Evolutionary conservation across 2,797 vertebrate genomes (phyloP).

Genomic region (Manis pentadactyla): DNA sequence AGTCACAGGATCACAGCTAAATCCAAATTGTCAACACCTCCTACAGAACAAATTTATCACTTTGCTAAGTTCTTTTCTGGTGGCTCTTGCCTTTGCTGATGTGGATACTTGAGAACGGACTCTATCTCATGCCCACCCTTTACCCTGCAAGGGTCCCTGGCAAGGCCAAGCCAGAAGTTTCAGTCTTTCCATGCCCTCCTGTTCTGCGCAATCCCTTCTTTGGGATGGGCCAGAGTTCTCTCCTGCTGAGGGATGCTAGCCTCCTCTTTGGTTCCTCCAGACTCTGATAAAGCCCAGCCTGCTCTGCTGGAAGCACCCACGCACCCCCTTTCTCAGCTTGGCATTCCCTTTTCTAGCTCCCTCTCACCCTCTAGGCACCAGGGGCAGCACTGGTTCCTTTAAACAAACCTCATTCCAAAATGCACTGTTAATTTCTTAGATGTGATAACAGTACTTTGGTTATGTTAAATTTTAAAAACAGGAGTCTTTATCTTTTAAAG

Average conservation of each 20-base stretch:
- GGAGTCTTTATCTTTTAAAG: background rate
- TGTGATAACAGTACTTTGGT: background rate
- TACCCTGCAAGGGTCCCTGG: background rate
- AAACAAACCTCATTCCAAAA: background rate
- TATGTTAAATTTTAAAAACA: background rate
- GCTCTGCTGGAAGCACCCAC: background rate
- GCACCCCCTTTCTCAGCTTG: background rate
- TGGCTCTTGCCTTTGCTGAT: background rate
- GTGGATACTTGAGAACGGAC: background rate
- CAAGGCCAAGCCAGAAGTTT: background rate
- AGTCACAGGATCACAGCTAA: conserved; percentile 14
- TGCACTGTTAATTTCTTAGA: background rate
- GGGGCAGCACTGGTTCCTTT: background rate
- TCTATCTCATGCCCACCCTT: background rate
- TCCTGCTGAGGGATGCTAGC: background rate
- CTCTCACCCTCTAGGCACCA: background rate
- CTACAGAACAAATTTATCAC: background rate
- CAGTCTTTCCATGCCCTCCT: background rate
- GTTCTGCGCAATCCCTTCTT: background rate
- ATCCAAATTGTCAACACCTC: background rate
- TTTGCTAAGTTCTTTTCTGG: background rate
- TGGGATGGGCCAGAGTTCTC: background rate
- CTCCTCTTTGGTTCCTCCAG: background rate
- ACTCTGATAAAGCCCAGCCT: background rate
- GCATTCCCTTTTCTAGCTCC: background rate